These are phyloP conservation scores for Holacanthus passer DNA, from an alignment of 2,113 vertebrate genomes.

Conservation along the genomic window DNA sequence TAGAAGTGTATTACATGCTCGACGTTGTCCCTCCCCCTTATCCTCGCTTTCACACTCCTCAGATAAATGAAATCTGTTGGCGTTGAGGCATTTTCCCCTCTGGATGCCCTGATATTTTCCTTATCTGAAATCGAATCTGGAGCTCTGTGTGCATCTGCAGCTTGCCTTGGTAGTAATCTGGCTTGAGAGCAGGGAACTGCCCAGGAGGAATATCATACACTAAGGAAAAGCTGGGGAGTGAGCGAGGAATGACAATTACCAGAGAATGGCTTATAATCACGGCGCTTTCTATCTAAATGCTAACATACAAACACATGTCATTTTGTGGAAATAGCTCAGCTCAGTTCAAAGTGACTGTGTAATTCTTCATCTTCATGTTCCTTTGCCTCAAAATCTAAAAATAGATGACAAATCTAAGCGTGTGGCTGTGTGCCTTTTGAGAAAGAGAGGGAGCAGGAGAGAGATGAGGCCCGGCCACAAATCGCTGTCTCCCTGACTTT, in stretches of 20 bases:
- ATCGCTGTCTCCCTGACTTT: slow-evolving; percentile 78
- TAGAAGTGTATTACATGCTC: slow-evolving; percentile 62
- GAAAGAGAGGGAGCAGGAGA: slow-evolving; percentile 33
- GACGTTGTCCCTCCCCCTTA: slow-evolving; percentile 66
- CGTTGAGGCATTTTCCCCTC: slow-evolving; percentile 73
- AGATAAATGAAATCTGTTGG: slow-evolving; percentile 78
- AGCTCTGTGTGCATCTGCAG: slow-evolving; percentile 59
- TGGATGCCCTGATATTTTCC: slow-evolving; percentile 74
- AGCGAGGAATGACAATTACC: slow-evolving; percentile 68
- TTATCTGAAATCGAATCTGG: slow-evolving; percentile 83
- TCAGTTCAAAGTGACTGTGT: slow-evolving; percentile 19
- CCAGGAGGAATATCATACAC: slow-evolving; percentile 75
- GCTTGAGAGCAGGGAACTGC: slow-evolving; percentile 69
- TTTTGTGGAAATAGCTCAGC: slow-evolving; percentile 33
- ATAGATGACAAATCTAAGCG: slow-evolving; percentile 64
- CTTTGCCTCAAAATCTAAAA: slow-evolving; percentile 61
- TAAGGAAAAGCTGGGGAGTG: slow-evolving; percentile 51
- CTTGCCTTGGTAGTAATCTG: slow-evolving; percentile 74
- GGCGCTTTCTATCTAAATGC: slow-evolving; percentile 54
- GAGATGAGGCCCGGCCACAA: slow-evolving; percentile 66
- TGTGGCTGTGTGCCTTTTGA: slow-evolving; percentile 50
- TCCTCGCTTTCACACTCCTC: slow-evolving; percentile 64
- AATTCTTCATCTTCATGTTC: slow-evolving; percentile 50
- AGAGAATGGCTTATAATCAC: slow-evolving; percentile 57
- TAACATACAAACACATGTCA: slow-evolving; percentile 44